phyloP scores from a whole-genome alignment of 2,888 invertebrate genomes.

The Cryptocheilus praepositus region DNA sequence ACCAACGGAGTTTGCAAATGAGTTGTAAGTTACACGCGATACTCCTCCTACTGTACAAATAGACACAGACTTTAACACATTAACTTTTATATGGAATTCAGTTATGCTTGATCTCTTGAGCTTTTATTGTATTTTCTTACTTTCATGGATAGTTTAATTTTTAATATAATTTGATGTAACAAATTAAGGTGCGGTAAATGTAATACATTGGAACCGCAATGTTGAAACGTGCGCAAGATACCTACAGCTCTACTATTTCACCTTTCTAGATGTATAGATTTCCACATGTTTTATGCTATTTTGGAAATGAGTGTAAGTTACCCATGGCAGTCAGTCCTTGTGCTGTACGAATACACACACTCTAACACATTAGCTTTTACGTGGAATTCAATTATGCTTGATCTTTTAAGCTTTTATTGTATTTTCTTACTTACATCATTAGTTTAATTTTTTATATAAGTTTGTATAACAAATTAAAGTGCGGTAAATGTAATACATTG shows the following conservation, averaged over 20 bases:
- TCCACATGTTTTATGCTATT: too few species aligned
- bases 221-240: too few species aligned
- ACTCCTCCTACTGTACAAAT: background rate
- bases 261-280: too few species aligned
- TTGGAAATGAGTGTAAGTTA: too few species aligned
- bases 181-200: background rate
- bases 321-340: slow-evolving; percentile 34
- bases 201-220: background rate
- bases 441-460: background rate
- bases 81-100: background rate
- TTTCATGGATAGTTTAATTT: background rate
- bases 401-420: background rate
- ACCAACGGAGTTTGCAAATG: background rate
- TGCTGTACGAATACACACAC: background rate
- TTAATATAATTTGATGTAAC: background rate
- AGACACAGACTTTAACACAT: slow-evolving; percentile 1
- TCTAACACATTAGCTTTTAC: background rate
- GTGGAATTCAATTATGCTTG: background rate
- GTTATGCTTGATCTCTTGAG: background rate
- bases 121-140: background rate
- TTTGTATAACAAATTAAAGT: background rate
- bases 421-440: background rate
- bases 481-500: background rate
- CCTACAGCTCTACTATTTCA: too few species aligned
- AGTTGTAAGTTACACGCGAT: slow-evolving; percentile 31